Conservation (phyloP, 2,888 invertebrate genomes). For the Neria commutata region DNA sequence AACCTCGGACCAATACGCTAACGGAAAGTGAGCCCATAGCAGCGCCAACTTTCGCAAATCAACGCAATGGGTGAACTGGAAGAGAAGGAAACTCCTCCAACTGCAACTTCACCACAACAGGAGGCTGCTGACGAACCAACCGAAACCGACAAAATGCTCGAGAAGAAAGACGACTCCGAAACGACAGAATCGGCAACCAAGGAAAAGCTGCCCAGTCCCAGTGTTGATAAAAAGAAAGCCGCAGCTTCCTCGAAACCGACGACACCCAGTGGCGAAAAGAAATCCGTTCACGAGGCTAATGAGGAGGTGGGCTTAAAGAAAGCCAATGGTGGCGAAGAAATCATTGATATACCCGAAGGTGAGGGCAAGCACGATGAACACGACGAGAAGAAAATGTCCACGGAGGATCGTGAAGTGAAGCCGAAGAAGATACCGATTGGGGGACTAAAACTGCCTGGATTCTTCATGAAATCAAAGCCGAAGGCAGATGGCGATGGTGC, state of each 20-base stretch:
- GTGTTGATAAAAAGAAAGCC: conserved; percentile 35
- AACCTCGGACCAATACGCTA: not conserved
- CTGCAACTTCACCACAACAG: conserved; percentile 48
- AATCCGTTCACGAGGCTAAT: conserved; percentile 29
- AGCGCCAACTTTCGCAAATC: no score
- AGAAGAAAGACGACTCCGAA: conserved; percentile 46
- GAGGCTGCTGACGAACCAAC: conserved; percentile 58
- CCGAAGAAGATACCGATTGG: conserved; percentile 85
- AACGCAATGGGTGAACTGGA: conserved; percentile 61
- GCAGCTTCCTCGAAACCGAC: conserved; percentile 47
- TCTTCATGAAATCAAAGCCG: conserved; percentile 79
- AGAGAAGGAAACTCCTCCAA: conserved; percentile 60
- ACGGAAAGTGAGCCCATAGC: no score
- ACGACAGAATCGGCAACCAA: conserved; percentile 30
- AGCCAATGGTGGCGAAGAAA: conserved; percentile 49
- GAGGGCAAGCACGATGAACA: conserved; percentile 35
- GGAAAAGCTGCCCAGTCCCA: conserved; percentile 44
- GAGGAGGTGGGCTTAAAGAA: conserved; percentile 10
- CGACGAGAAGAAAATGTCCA: conserved; percentile 61
- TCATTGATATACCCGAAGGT: conserved; percentile 55
- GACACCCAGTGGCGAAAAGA: conserved; percentile 46
- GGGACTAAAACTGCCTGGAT: conserved; percentile 87
- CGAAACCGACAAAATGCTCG: conserved; percentile 62
- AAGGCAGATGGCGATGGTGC: conserved; percentile 68
- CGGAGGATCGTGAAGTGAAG: conserved; percentile 76